Conservation (phyloP, 1,140 invertebrate genomes). For the Pygmarrhopalites habei region DNA sequence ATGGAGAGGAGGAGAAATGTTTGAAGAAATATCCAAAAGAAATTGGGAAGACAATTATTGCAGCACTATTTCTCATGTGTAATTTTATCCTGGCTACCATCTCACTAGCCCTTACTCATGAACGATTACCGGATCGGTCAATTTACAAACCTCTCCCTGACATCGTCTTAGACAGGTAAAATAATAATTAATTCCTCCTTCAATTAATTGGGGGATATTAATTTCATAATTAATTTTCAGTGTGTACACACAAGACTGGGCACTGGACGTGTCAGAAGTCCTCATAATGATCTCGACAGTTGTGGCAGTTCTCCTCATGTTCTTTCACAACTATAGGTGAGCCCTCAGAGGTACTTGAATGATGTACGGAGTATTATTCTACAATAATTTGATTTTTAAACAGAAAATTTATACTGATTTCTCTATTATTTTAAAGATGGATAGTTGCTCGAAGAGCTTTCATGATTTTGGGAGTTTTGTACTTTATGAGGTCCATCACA, state of each 20-base stretch:
- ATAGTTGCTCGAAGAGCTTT: constrained; percentile 75
- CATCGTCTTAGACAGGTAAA: constrained; percentile 70
- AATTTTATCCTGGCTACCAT: constrained; percentile 59
- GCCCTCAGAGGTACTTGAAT: too few relatives aligned
- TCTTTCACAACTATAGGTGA: constrained; percentile 32
- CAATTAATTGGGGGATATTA: too few relatives aligned
- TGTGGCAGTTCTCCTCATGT: constrained; percentile 46
- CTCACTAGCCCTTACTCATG: constrained; percentile 74
- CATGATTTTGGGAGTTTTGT: constrained; percentile 70
- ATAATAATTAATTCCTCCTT: too few relatives aligned
- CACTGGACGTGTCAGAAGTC: constrained; percentile 71
- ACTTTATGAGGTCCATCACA: constrained; percentile 77
- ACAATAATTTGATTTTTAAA: too few relatives aligned
- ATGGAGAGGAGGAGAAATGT: too few relatives aligned
- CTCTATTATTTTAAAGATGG: constrained; percentile 52
- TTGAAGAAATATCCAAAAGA: constrained; percentile 56
- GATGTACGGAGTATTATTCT: too few relatives aligned
- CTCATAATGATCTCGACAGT: constrained; percentile 72
- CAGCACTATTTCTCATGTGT: constrained; percentile 52
- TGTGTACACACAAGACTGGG: too few relatives aligned
- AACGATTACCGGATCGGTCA: constrained; percentile 67
- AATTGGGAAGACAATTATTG: constrained; percentile 63
- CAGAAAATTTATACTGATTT: too few relatives aligned
- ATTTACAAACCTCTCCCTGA: constrained; percentile 68
- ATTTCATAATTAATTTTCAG: too few relatives aligned